A percentile compares a stretch with the other conserved stretches of the same genome.
phyloP scores from a whole-genome alignment of 2,113 vertebrate genomes.

The Saiga tatarica region DNA sequence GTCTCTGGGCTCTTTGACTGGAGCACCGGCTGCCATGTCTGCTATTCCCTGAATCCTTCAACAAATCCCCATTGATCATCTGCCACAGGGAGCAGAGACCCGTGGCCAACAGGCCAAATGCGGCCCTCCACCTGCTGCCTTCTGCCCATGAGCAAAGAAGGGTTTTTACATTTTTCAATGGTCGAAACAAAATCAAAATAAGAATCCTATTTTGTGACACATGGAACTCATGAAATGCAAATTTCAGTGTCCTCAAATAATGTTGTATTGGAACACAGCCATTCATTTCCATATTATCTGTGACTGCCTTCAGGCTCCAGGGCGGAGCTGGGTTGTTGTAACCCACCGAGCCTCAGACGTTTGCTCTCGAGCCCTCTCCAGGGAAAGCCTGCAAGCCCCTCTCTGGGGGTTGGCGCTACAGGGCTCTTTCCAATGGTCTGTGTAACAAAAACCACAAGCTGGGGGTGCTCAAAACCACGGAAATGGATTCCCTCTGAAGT shows the following conservation, averaged over 20 bases:
- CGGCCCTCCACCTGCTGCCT: not conserved
- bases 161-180: not conserved
- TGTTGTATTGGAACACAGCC: not conserved
- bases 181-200: not conserved
- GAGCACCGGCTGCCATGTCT: not conserved
- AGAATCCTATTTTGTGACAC: not conserved
- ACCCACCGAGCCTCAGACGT: not conserved
- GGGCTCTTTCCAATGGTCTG: not conserved
- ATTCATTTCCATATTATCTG: rapidly evolving
- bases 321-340: not conserved
- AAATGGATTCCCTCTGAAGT: not conserved
- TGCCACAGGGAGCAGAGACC: not conserved
- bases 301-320: rapidly evolving
- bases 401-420: not conserved
- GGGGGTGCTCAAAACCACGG: not conserved
- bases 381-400: not conserved
- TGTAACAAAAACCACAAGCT: rapidly evolving
- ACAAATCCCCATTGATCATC: rapidly evolving
- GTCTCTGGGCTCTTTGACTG: not conserved
- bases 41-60: not conserved
- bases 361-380: not conserved
- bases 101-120: rapidly evolving
- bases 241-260: not conserved
- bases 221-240: not conserved
- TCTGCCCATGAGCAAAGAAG: not conserved